Evolutionary conservation across 2,797 vertebrate species (phyloP), one percentile per base, ranked within the genome.

Genomic region (Enteromius radiatus): DNA sequence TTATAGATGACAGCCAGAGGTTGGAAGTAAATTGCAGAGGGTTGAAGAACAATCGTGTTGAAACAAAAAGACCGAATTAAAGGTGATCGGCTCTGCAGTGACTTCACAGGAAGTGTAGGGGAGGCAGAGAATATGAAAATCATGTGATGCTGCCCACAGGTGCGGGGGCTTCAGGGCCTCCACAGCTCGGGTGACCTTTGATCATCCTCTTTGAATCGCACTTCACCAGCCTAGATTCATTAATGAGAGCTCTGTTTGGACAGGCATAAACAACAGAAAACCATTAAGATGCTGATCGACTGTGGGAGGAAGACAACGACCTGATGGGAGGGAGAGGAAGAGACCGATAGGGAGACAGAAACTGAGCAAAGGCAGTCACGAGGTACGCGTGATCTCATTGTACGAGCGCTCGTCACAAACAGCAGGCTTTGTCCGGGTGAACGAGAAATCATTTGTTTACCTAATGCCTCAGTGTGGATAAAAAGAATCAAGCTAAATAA

Each of bases 201-300:
- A 86, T 86, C 82, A 71, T 75, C 36, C 77, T 56, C 28, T 78
- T 61, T 81, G 74, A 84, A 74, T 86, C 64, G 14, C 56, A 78
- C 36, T 64, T 80, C 9, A 49, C 9, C 76, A 73, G 43, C 74
- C 49, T 59, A 70, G 76, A 41, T 47, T 41, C 63, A 76, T 84
- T 87, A 86, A 84, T 80, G 71, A 84, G 75, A 33, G 38, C 54
- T 23, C 14, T 36, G 78, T 74, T 12, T 49, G 69, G 78, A 63
- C 63, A 68, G 45, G 26, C 65, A 61, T 38, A 45, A 49, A 84
- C 49, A 76, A 85, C 63, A 84, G 26, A 85, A 70, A 82, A 19
- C 49, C 78, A 88, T 88, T 86, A 84, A 78, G 77, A 84, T 84
- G 84, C 67, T 84, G 71, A 64, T 77, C 61, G 80, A 45, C 77